Conservation (phyloP, 2,888 invertebrate genomes). For the Leptarthrus brevirostris region DNA sequence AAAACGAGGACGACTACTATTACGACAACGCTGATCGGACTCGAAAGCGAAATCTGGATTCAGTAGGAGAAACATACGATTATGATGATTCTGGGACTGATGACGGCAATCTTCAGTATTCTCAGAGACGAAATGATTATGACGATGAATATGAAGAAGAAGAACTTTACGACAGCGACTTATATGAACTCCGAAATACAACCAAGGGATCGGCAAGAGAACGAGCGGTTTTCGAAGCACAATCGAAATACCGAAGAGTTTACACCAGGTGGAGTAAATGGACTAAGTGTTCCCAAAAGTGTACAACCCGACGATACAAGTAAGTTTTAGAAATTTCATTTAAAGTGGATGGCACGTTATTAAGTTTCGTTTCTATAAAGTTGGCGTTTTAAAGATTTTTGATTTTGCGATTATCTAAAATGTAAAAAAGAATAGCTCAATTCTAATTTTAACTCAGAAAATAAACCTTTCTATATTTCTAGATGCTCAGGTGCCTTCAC, state of each 20-base stretch:
- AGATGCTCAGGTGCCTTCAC: too few species aligned
- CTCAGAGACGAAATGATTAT: slow-evolving; percentile 48
- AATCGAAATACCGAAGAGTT: slow-evolving; percentile 65
- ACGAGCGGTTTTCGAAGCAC: slow-evolving; percentile 62
- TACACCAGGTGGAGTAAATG: slow-evolving; percentile 86
- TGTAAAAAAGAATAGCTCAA: too few species aligned
- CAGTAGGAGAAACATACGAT: not conserved
- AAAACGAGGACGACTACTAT: not conserved
- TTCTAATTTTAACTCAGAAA: too few species aligned
- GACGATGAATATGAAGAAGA: slow-evolving; percentile 50
- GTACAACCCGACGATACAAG: slow-evolving; percentile 83
- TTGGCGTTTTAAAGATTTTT: too few species aligned
- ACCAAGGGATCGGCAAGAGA: slow-evolving; percentile 58
- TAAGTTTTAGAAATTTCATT: slow-evolving; percentile 61
- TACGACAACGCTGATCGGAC: slow-evolving; percentile 1
- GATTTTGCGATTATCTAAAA: too few species aligned
- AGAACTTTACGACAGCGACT: slow-evolving; percentile 54
- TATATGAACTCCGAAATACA: slow-evolving; percentile 59
- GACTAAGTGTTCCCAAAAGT: slow-evolving; percentile 83
- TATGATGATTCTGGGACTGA: slow-evolving; percentile 39
- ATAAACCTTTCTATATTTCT: too few species aligned
- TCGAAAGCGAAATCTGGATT: slow-evolving; percentile 20
- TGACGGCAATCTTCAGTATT: not conserved
- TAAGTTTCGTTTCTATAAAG: too few species aligned
- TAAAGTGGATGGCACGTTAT: too few species aligned